Base-by-base conservation (phyloP, 2,888 invertebrate genomes). In the Caenorhabditis parvicauda region DNA sequence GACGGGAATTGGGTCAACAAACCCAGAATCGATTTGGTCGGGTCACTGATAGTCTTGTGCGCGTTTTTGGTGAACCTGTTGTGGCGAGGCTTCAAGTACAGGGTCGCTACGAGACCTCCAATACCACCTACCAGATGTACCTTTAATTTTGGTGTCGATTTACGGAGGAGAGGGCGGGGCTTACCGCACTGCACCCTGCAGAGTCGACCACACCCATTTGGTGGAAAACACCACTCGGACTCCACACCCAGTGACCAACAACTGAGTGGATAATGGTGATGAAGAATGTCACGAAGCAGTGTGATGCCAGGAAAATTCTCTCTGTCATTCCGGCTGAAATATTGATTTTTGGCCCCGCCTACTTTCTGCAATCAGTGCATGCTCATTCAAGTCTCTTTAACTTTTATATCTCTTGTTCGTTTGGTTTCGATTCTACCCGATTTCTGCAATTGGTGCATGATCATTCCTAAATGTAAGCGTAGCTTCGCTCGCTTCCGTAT, bases 311-410 rank as follows among this genome's bases (percentile, higher is more conserved):
- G 24, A 75, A 70, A 44, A 77, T 74, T 39, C 77, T 53, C 59
- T 77, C 77, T 7, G 76, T 72, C 76, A 77, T 77, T 44, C 75
- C 72, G 24, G 77, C 75, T 74, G 57, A 52, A 74, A 54, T 14
- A 12, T 12, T 22, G 21, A 44, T 14, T 41, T 17, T 41, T 9
- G 12, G 41, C 7, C 7, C 19, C 12, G 7, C 7, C 17, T 12
- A 14, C 7, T 17, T 17, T 41, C 7, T 41, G 19, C 7, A 41
- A 14, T 14, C 12, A n/a, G n/a, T n/a, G n/a, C n/a, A n/a, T n/a
- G n/a, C n/a, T n/a, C n/a, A n/a, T n/a, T n/a, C n/a, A n/a, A n/a
- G n/a, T n/a, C n/a, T n/a, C n/a, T n/a, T n/a, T n/a, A n/a, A n/a
- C n/a, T n/a, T n/a, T n/a, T n/a, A n/a, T n/a, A n/a, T n/a, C n/a